These are phyloP conservation scores for Danio albolineatus DNA, from an alignment of 2,797 vertebrate genomes.

Conservation along the genomic window DNA sequence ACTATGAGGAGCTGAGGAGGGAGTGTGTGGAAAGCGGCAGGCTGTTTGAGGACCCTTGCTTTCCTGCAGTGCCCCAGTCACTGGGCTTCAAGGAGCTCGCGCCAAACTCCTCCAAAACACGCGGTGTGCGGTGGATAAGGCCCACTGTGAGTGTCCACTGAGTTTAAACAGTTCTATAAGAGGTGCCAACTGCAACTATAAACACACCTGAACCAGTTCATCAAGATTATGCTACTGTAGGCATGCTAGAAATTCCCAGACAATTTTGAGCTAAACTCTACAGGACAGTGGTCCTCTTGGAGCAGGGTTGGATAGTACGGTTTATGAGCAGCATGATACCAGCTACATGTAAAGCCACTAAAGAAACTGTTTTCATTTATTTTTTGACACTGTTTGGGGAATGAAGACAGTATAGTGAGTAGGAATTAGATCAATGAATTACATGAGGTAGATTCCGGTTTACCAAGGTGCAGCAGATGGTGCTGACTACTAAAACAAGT, in stretches of 20 bases:
- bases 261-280: no score
- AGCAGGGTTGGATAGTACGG: no score
- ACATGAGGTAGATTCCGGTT: no score
- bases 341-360: neutral
- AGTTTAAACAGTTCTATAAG: no score
- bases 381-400: neutral
- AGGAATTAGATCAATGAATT: no score
- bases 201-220: no score
- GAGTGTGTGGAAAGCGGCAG: conserved; percentile 77
- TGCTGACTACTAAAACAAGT: no score
- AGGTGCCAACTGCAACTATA: no score
- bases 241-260: no score
- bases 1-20: conserved; percentile 80
- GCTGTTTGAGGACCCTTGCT: conserved; percentile 86
- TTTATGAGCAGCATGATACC: neutral
- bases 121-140: conserved; percentile 85
- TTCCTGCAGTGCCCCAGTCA: conserved; percentile 79
- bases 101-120: conserved; percentile 77
- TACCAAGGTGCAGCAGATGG: no score
- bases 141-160: conserved; percentile 77
- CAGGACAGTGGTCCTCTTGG: no score
- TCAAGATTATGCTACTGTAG: no score
- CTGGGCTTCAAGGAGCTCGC: conserved; percentile 90
- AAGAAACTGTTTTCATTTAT: neutral
- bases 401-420: neutral